Base-by-base conservation (phyloP, 2,888 invertebrate species). In the Torymus texanus region DNA sequence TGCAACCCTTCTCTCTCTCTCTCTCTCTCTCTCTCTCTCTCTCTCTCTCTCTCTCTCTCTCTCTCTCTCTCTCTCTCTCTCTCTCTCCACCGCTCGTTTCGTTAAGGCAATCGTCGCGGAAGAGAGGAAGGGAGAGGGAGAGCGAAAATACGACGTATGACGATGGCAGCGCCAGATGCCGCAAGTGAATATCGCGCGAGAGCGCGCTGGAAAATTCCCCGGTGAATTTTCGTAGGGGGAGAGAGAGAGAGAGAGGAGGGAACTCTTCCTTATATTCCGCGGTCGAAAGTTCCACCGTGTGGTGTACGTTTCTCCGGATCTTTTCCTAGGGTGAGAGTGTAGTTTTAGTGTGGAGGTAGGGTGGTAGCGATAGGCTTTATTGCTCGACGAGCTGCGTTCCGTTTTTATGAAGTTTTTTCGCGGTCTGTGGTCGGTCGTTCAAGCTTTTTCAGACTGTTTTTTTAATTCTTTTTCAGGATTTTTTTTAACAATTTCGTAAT, bases 21-120 rank as follows among this genome's bases (percentile, higher is more conserved):
- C 21, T 41, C 41, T 41, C 41, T 41, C 41, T 41, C 41, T 41
- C 41, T 41, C 41, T 41, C 41, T 41, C 41, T 68, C 72, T 67
- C 70, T 41, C 21, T 24, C 21, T 21, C 21, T 72, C 81, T 68
- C 72, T 67, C 70, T 41, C 21, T 24, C 21, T 21, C 21, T 72
- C 81, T 68, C 72, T 67, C 70, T 41, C 21, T 24, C 21, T 21
- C 21, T 72, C 81, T 68, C 72, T 67, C 70, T 41, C 21, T 24
- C 21, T 21, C 21, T 41, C 41, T 41, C 41, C 8, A 2, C 81
- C 71, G 55, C 78, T 70, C 84, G 85, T 86, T 85, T 84, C 85
- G 84, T 86, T 85, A 86, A 84, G 82, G 84, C 84, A 85, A 85
- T 85, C 85, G 84, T 82, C 79, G 67, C 56, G 67, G 65, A 21